Conservation (phyloP, 2,113 vertebrate species). For the Echinops telfairi region DNA sequence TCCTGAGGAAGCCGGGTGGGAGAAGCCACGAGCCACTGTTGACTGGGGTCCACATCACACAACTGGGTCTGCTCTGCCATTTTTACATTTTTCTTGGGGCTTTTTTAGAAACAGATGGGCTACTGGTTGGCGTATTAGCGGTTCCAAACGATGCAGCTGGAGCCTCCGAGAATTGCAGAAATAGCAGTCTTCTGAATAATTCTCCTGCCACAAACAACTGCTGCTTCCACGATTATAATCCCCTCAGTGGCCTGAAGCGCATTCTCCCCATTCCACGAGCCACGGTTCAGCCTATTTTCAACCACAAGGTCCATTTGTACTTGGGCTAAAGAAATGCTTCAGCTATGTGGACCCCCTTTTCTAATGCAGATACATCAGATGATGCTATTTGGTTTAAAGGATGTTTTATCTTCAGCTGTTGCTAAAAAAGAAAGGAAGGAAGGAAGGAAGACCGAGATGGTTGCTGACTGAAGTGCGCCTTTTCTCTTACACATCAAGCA, state of each 20-base stretch:
- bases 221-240: conserved; percentile 74
- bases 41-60: not conserved
- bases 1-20: not conserved
- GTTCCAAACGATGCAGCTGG: conserved; percentile 80
- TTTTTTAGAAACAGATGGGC: conserved; percentile 82
- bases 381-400: conserved; percentile 33
- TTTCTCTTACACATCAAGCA: not conserved
- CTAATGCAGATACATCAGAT: conserved; percentile 56
- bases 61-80: conserved; percentile 69
- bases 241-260: conserved; percentile 68
- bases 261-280: conserved; percentile 69
- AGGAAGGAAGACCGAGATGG: conserved; percentile 27
- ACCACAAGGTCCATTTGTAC: conserved; percentile 66
- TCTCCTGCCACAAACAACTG: conserved; percentile 85
- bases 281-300: conserved; percentile 80
- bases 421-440: not conserved
- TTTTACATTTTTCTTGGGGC: not conserved
- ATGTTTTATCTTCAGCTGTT: conserved; percentile 50
- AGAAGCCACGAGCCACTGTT: conserved; percentile 61
- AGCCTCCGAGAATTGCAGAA: conserved; percentile 80
- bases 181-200: conserved; percentile 81
- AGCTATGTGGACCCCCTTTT: conserved; percentile 53
- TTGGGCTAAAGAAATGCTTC: conserved; percentile 70
- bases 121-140: conserved; percentile 66
- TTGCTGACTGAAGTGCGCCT: not conserved